These are phyloP conservation scores for Boleophthalmus pectinirostris DNA, from an alignment of 2,113 vertebrate genomes.

Conservation along the genomic window DNA sequence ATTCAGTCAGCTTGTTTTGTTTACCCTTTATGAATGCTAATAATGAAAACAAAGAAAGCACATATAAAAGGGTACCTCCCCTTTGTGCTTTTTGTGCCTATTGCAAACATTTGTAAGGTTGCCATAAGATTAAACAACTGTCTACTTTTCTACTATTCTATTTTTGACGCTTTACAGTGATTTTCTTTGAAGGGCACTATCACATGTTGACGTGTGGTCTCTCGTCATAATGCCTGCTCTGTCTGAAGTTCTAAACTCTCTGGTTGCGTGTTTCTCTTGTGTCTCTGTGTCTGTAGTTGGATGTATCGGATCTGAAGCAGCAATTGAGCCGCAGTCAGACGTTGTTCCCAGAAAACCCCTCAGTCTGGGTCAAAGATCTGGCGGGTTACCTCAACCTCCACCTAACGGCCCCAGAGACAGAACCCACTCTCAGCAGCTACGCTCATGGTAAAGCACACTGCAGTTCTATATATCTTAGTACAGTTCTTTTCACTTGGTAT, in stretches of 20 bases:
- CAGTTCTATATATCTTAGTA: too few species aligned
- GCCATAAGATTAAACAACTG: too few species aligned
- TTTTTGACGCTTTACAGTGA: constrained; percentile 1
- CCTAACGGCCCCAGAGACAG: constrained; percentile 81
- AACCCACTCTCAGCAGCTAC: constrained; percentile 88
- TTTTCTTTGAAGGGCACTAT: neutral
- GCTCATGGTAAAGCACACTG: constrained; percentile 80
- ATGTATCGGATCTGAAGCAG: constrained; percentile 85
- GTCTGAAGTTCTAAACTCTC: constrained; percentile 7
- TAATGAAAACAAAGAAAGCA: too few species aligned
- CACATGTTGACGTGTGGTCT: constrained; percentile 41
- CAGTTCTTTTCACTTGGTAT: too few species aligned
- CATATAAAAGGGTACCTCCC: too few species aligned
- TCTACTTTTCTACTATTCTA: neutral
- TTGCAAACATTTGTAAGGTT: too few species aligned
- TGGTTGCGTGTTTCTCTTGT: neutral
- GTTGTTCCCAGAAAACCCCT: constrained; percentile 89
- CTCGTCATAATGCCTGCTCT: constrained; percentile 28
- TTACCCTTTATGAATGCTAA: too few species aligned
- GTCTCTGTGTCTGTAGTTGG: constrained; percentile 65
- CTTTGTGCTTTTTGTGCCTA: too few species aligned
- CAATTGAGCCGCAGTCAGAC: constrained; percentile 87
- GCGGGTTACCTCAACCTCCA: constrained; percentile 95
- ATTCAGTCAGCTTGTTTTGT: too few species aligned
- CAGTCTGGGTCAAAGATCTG: constrained; percentile 95